Percentiles rank a stretch among this genome's conserved stretches.
Evolutionary conservation across 2,797 vertebrate species (phyloP).

Genomic region (Myotis daubentonii): DNA sequence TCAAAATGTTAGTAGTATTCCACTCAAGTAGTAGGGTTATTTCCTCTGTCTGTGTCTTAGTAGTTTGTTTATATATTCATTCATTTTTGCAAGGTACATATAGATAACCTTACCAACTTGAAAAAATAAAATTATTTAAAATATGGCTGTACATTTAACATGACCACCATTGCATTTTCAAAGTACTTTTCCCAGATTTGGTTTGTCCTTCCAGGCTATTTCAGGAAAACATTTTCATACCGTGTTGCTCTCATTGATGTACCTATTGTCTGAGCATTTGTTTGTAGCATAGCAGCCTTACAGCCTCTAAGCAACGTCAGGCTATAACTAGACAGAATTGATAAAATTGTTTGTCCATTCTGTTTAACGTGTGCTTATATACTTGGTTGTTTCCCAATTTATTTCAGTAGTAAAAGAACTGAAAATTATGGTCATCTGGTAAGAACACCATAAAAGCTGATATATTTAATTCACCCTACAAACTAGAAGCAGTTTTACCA

Average conservation of each 20-base stretch:
- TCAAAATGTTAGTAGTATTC: constrained; percentile 11
- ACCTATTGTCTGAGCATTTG: not conserved
- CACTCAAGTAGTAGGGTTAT: not conserved
- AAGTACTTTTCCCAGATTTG: constrained; percentile 9
- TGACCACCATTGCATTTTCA: constrained; percentile 1
- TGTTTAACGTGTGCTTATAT: not conserved
- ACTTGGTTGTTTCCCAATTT: constrained; percentile 38
- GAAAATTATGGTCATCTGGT: constrained; percentile 35
- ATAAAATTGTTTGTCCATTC: constrained; percentile 47
- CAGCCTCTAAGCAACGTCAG: not conserved
- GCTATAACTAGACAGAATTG: not conserved
- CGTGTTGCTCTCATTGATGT: not conserved
- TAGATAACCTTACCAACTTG: not conserved
- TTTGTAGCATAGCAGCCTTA: not conserved
- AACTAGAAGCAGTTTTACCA: constrained; percentile 26
- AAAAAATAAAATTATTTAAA: constrained; percentile 41
- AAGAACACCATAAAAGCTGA: constrained; percentile 20
- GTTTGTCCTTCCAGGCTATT: not conserved
- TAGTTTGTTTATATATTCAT: not conserved
- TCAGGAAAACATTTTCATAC: constrained; percentile 39
- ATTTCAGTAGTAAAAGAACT: constrained; percentile 51
- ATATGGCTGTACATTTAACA: not conserved
- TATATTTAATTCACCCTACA: constrained; percentile 41
- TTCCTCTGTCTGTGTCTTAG: not conserved
- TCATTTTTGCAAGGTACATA: not conserved